Evolutionary conservation across 2,797 vertebrate species (phyloP).

Genomic region (Coccyzus lansbergi): DNA sequence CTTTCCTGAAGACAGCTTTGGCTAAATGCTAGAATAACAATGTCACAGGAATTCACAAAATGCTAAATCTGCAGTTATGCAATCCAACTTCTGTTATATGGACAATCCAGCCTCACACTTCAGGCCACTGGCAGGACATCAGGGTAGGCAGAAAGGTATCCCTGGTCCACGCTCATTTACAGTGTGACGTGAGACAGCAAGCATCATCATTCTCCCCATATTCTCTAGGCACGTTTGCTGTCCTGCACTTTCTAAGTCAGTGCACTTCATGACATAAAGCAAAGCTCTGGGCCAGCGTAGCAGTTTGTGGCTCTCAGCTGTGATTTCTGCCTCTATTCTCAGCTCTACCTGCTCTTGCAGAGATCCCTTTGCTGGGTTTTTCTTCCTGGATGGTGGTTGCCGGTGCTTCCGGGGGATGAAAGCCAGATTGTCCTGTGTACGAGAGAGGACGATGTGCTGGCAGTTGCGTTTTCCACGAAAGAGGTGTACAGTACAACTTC

Average conservation of each 20-base stretch:
- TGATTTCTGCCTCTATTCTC: neutral
- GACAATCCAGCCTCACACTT: neutral
- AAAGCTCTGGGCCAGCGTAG: neutral
- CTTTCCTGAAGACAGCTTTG: constrained; percentile 30
- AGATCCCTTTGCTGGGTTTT: neutral
- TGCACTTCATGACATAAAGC: fast-evolving
- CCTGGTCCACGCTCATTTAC: neutral
- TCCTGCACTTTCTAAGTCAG: neutral
- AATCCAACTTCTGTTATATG: neutral
- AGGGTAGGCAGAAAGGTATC: neutral
- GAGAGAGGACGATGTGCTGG: constrained; percentile 45
- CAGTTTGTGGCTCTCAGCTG: neutral
- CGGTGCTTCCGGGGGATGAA: constrained; percentile 19
- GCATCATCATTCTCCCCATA: neutral
- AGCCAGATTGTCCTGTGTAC: constrained; percentile 43
- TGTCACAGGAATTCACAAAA: constrained; percentile 32
- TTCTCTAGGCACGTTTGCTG: neutral
- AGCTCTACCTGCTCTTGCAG: constrained; percentile 31
- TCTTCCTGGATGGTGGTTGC: constrained; percentile 26
- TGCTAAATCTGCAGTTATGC: constrained; percentile 28
- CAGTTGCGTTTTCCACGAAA: constrained; percentile 67
- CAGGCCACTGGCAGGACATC: neutral
- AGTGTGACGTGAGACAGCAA: neutral
- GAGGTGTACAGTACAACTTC: constrained; percentile 58
- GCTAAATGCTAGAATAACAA: constrained; percentile 48